Conservation (phyloP, 2,888 invertebrate species). For the Ennomos fuscantarius region DNA sequence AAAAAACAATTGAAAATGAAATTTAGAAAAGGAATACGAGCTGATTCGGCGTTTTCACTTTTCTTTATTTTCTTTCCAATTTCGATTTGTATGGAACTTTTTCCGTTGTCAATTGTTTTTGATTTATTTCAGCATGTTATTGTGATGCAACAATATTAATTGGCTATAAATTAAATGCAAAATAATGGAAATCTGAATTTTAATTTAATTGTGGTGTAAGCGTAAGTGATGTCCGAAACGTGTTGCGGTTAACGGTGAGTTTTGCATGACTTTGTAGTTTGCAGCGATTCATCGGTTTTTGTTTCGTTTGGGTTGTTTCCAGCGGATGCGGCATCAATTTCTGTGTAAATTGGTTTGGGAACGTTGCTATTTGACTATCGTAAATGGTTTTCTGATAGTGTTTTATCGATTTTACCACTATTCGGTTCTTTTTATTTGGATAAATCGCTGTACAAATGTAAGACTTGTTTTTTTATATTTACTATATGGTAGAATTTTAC, state of each 20-base stretch:
- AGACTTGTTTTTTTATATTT: no score
- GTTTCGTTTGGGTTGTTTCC: conserved; percentile 3
- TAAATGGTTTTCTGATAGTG: conserved; percentile 5
- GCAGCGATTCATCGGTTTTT: conserved; percentile 5
- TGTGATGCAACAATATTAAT: background rate
- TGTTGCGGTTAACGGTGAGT: conserved; percentile 22
- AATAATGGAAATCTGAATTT: background rate
- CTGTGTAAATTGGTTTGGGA: conserved; percentile 10
- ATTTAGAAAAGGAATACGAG: no score
- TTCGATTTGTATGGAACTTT: background rate
- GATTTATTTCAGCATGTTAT: background rate
- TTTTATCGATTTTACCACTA: conserved; percentile 16
- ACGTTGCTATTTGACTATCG: conserved; percentile 17
- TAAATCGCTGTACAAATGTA: no score
- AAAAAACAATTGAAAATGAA: conserved; percentile 3
- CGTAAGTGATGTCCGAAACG: conserved; percentile 13
- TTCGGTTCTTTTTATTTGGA: no score
- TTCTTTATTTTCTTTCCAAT: background rate
- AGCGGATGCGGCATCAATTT: conserved; percentile 2
- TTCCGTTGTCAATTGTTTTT: background rate
- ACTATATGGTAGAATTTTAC: no score
- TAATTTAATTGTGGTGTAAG: conserved; percentile 7
- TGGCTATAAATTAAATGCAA: background rate
- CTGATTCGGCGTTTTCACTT: no score
- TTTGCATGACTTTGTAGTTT: conserved; percentile 16